Evolutionary conservation across 2,888 invertebrate genomes (phyloP).

Genomic region (Plebejus melissa): DNA sequence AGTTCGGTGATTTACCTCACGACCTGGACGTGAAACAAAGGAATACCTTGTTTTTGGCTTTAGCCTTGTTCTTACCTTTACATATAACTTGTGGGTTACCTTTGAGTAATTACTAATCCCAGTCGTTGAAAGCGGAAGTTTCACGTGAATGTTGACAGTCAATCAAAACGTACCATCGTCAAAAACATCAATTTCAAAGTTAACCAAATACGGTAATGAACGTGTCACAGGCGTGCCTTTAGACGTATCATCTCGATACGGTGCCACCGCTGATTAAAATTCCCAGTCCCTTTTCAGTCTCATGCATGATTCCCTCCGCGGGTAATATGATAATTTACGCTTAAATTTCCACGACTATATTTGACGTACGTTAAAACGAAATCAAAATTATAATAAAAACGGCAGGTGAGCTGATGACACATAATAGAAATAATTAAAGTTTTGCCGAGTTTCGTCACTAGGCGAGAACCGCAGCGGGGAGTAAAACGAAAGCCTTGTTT

Average conservation of each 20-base stretch:
- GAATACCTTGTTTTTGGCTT: background rate
- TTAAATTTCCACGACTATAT: slow-evolving; percentile 31
- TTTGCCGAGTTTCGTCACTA: slow-evolving; percentile 52
- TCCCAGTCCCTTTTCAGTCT: slow-evolving; percentile 43
- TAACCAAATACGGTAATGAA: background rate
- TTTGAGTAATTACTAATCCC: too few species aligned
- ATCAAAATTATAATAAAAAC: slow-evolving; percentile 4
- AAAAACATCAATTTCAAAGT: background rate
- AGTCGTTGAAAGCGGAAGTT: background rate
- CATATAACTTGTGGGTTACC: background rate
- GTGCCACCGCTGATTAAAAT: slow-evolving; percentile 48
- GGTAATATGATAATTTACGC: slow-evolving; percentile 45
- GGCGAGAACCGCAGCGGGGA: slow-evolving; percentile 43
- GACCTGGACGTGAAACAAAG: background rate
- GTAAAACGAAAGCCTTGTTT: slow-evolving; percentile 62
- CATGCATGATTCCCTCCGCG: slow-evolving; percentile 43
- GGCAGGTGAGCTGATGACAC: slow-evolving; percentile 43
- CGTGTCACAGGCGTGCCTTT: background rate
- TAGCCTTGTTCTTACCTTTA: background rate
- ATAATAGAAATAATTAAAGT: slow-evolving; percentile 56
- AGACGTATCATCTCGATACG: background rate
- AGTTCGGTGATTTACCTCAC: slow-evolving; percentile 5
- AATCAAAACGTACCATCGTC: background rate
- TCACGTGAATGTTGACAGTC: background rate
- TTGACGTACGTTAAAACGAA: slow-evolving; percentile 26